phyloP scores from a whole-genome alignment of 2,888 invertebrate genomes.

The Rhyacophila evoluta region DNA sequence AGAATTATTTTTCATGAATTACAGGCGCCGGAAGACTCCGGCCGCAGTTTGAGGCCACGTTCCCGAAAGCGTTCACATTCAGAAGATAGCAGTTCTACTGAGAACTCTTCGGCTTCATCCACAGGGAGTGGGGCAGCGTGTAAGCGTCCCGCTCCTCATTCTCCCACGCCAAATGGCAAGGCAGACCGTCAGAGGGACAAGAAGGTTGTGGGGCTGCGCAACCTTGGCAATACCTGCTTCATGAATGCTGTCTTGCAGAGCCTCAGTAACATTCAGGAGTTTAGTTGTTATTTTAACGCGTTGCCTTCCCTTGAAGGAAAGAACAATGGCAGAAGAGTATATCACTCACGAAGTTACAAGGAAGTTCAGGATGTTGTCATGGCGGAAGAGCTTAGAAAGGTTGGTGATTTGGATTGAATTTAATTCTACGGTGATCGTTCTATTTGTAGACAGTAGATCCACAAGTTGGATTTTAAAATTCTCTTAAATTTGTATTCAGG shows the following conservation, averaged over 20 bases:
- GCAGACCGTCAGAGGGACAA: conserved; percentile 71
- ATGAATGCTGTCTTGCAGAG: conserved; percentile 90
- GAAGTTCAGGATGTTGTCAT: conserved; percentile 78
- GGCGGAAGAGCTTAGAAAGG: conserved; percentile 84
- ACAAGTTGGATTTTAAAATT: too few relatives aligned
- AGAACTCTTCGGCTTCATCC: conserved; percentile 60
- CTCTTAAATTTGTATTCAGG: too few relatives aligned
- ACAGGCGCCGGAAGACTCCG: conserved; percentile 64
- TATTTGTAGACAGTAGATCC: too few relatives aligned
- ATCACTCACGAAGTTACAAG: conserved; percentile 73
- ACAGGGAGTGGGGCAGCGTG: conserved; percentile 55
- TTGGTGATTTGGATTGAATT: too few relatives aligned
- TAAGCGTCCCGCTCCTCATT: conserved; percentile 55
- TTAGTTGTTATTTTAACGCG: conserved; percentile 84
- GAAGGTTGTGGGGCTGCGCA: conserved; percentile 79
- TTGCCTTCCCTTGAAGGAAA: conserved; percentile 79
- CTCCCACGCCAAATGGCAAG: conserved; percentile 61
- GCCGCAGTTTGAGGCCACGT: conserved; percentile 71
- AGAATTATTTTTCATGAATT: too few relatives aligned
- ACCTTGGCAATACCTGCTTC: conserved; percentile 88
- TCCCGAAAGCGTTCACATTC: conserved; percentile 74
- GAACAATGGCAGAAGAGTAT: conserved; percentile 71
- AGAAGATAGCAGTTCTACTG: conserved; percentile 69
- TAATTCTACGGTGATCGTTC: too few relatives aligned
- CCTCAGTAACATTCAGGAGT: conserved; percentile 86